Conservation (phyloP, 2,888 invertebrate genomes). For the Hirtodrosophila confusa region DNA sequence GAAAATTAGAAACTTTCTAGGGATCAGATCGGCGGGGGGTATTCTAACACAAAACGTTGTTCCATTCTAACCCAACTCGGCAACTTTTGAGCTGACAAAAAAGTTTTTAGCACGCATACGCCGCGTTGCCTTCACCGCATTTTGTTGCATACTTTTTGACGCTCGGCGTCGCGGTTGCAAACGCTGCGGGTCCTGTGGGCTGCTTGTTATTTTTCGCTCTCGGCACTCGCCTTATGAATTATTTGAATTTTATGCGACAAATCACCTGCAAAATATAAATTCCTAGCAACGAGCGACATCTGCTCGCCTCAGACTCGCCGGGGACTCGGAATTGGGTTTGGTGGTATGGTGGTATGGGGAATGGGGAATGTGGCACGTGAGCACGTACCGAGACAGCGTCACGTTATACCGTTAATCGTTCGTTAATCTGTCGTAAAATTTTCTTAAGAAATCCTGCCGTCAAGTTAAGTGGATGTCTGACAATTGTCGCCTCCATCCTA, state of each 20-base stretch:
- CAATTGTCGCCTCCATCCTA: slow-evolving; percentile 50
- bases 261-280: slow-evolving; percentile 79
- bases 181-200: slow-evolving; percentile 40
- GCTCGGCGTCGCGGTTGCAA: slow-evolving; percentile 51
- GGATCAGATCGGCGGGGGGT: background rate
- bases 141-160: slow-evolving; percentile 74
- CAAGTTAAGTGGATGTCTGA: slow-evolving; percentile 71
- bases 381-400: slow-evolving; percentile 58
- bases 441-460: slow-evolving; percentile 47
- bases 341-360: background rate
- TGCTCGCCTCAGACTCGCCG: slow-evolving; percentile 17
- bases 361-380: slow-evolving; percentile 46
- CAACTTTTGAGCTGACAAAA: slow-evolving; percentile 72
- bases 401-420: slow-evolving; percentile 77
- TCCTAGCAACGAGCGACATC: slow-evolving; percentile 52
- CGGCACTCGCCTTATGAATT: slow-evolving; percentile 72
- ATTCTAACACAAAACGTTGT: slow-evolving; percentile 13
- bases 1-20: slow-evolving; percentile 64
- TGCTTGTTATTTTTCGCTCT: slow-evolving; percentile 69
- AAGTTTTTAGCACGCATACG: slow-evolving; percentile 76
- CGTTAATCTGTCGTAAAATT: slow-evolving; percentile 78
- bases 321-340: slow-evolving; percentile 9
- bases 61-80: slow-evolving; percentile 31
- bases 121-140: slow-evolving; percentile 61
- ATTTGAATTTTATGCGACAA: slow-evolving; percentile 80